Evolutionary conservation across 1,140 invertebrate genomes (phyloP), one percentile per base, ranked within the genome.

Genomic region (Bombus picipes): DNA sequence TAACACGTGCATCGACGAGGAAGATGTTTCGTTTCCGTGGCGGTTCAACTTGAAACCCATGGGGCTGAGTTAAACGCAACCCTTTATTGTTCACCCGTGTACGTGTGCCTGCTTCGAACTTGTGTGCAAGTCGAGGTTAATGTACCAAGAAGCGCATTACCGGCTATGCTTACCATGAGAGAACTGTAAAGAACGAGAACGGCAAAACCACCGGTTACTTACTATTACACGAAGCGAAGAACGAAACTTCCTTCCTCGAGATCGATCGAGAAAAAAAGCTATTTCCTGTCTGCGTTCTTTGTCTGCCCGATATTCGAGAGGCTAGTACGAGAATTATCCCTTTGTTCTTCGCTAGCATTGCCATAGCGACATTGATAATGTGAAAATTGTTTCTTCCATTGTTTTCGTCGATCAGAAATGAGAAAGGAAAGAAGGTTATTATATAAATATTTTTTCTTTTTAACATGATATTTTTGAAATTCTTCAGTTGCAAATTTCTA

Each of bases 141-240:
- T 94, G 93, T 92, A 94, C 92, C 92, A 92, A 90, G 92, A 91
- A 93, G 93, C 91, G 88, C 92, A 94, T 94, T 94, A 94, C 89
- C 90, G 89, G 85, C 85, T 92, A 91, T 92, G 90, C 91, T 93
- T 83, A 86, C 85, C 86, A 87, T 47, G 81, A 76, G 84, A 59
- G 90, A 91, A 88, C 86, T 90, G 85, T 79, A 78, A 91, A 85
- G 87, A 88, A 92, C 88, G 87, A 89, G 83, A 83, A 83, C 59
- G 71, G 70, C 73, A 47, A 71, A 75, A 84, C 77, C 76, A 59
- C 41, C 70, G 77, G 68, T 80, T 79, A 78, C 75, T 77, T 57
- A 43, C 76, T 57, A 66, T 39, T 70, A 70, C 39, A 43, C n/a
- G 43, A 37, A 59, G 37, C 62, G 43, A 68, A 37, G 74, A n/a